phyloP scores from a whole-genome alignment of 2,113 vertebrate species.

The human (Homo sapiens) region DNA sequence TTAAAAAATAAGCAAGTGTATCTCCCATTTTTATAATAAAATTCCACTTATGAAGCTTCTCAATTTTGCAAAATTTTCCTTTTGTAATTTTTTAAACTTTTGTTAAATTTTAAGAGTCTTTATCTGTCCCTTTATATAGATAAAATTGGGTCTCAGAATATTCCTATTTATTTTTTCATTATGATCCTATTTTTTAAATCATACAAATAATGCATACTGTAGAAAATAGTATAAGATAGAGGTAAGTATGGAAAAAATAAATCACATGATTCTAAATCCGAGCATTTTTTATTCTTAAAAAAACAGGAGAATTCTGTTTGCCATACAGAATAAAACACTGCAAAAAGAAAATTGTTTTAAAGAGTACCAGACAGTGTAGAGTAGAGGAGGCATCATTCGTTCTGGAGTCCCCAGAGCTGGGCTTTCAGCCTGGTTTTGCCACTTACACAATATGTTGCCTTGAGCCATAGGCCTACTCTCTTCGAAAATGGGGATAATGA shows the following conservation, averaged over 20 bases:
- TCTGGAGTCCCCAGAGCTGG: too few relatives aligned
- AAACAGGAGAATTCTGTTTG: neutral
- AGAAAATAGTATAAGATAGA: neutral
- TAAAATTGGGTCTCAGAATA: neutral
- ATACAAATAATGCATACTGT: neutral
- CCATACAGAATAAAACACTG: neutral
- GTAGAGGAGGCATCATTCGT: rapidly evolving
- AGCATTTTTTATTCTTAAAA: neutral
- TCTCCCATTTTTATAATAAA: neutral
- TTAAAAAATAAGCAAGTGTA: neutral
- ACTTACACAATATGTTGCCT: rapidly evolving
- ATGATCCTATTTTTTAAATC: neutral
- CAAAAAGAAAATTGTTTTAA: neutral
- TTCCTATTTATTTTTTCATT: neutral
- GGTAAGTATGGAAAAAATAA: neutral
- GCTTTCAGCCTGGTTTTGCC: neutral
- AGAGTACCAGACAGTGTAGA: rapidly evolving
- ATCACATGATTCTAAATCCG: neutral
- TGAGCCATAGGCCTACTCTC: neutral
- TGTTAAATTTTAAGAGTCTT: neutral
- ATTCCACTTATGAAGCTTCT: neutral
- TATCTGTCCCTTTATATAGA: neutral
- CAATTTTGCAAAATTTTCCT: neutral
- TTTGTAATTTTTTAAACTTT: neutral
- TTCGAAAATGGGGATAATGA: neutral